A percentile compares a stretch with the other conserved stretches of the same genome.
phyloP scores from a whole-genome alignment of 2,113 vertebrate genomes.

The Ptyas mucosa region DNA sequence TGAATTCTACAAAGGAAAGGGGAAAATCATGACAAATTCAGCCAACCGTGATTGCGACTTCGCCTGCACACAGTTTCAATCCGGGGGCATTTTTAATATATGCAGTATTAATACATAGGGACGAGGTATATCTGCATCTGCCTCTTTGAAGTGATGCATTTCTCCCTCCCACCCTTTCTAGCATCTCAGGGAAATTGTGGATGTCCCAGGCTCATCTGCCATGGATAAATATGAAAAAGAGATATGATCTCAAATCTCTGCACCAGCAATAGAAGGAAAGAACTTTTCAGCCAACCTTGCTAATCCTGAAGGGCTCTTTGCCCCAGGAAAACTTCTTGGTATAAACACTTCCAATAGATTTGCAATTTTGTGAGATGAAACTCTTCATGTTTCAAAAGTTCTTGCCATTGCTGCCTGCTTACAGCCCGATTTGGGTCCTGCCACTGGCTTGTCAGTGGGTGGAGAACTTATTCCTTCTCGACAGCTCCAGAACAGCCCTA shows the following conservation, averaged over 20 bases:
- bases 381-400: background rate
- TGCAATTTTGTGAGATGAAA: background rate
- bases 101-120: background rate
- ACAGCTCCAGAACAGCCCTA: background rate
- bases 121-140: background rate
- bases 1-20: background rate
- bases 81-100: background rate
- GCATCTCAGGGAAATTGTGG: background rate
- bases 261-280: background rate
- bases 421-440: background rate
- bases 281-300: background rate
- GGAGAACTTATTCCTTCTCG: background rate
- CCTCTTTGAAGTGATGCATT: background rate
- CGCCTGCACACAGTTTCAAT: too few species aligned
- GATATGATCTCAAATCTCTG: background rate
- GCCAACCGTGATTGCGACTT: background rate
- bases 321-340: background rate
- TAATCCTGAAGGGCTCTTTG: background rate
- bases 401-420: background rate
- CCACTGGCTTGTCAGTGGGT: background rate
- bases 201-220: background rate
- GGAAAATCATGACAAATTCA: background rate
- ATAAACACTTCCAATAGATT: background rate
- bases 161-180: background rate
- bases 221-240: background rate